These are phyloP conservation scores for Mallateleia sp. DNA, from an alignment of 2,888 invertebrate genomes.

Conservation along the genomic window DNA sequence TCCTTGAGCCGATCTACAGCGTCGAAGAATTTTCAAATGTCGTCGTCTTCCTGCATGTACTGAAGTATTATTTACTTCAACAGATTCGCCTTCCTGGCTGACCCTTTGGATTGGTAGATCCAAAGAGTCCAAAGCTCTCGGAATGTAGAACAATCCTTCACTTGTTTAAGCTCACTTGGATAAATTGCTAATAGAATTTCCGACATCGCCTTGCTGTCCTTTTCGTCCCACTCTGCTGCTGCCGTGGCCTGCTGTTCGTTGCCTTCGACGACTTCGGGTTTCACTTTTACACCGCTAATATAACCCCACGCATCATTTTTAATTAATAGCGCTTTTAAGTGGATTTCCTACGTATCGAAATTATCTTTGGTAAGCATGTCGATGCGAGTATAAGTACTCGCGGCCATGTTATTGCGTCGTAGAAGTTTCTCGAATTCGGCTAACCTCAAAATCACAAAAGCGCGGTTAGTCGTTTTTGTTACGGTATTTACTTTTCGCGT, in stretches of 20 bases:
- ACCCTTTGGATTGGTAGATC: slow-evolving; percentile 25
- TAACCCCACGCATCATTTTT: slow-evolving; percentile 42
- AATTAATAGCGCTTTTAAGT: slow-evolving; percentile 18
- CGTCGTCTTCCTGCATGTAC: slow-evolving; percentile 28
- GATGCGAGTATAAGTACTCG: neutral
- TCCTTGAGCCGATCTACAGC: slow-evolving; percentile 60
- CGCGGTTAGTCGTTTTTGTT: no score
- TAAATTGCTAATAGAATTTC: slow-evolving; percentile 33
- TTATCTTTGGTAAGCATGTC: slow-evolving; percentile 15
- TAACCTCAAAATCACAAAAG: no score
- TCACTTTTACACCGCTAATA: slow-evolving; percentile 13
- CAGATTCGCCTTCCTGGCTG: slow-evolving; percentile 28
- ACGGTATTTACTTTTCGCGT: no score
- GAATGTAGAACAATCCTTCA: slow-evolving; percentile 7
- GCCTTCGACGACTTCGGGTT: slow-evolving; percentile 14
- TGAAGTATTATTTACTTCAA: slow-evolving; percentile 33
- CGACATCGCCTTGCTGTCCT: slow-evolving; percentile 35
- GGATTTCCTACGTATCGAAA: slow-evolving; percentile 47
- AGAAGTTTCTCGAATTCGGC: no score
- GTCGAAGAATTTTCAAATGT: slow-evolving; percentile 49
- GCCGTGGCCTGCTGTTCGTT: neutral
- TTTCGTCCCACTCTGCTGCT: slow-evolving; percentile 14
- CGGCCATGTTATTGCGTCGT: no score
- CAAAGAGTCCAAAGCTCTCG: slow-evolving; percentile 13
- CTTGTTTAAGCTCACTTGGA: slow-evolving; percentile 38